A percentile compares a stretch with the other conserved stretches of the same genome.
Conservation (phyloP, 2,113 vertebrate genomes). For the Eupsittula cactorum region DNA sequence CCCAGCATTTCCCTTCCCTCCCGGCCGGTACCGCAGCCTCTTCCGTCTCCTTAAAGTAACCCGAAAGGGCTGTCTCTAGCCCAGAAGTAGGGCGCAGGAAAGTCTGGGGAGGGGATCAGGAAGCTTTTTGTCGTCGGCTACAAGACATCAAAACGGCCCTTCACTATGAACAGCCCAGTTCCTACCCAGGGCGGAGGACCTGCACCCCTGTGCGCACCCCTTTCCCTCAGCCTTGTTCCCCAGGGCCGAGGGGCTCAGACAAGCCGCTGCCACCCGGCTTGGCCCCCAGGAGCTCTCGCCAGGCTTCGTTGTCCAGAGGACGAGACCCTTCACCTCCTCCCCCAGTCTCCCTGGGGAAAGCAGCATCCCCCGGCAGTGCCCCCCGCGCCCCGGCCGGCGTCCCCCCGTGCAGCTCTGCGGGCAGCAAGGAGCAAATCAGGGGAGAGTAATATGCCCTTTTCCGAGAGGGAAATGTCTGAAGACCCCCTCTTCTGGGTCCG, state of each 20-base stretch:
- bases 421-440: background rate
- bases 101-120: background rate
- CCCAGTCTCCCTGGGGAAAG: no score
- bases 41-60: slow-evolving; percentile 7
- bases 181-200: background rate
- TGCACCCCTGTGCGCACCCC: fast-evolving
- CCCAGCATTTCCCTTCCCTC: background rate
- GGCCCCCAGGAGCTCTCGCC: background rate
- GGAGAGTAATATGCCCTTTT: background rate
- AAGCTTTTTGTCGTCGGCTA: background rate
- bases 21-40: background rate
- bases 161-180: background rate
- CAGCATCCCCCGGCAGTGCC: fast-evolving
- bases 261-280: background rate
- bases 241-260: fast-evolving
- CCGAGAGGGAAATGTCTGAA: background rate
- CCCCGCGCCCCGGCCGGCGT: fast-evolving
- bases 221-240: background rate
- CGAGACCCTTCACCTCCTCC: fast-evolving
- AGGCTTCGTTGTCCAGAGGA: background rate
- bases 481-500: background rate
- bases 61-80: background rate
- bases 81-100: background rate
- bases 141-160: background rate
- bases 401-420: background rate